Evolutionary conservation across 2,888 invertebrate genomes (phyloP).

Genomic region (Lasioglossum lativentre): DNA sequence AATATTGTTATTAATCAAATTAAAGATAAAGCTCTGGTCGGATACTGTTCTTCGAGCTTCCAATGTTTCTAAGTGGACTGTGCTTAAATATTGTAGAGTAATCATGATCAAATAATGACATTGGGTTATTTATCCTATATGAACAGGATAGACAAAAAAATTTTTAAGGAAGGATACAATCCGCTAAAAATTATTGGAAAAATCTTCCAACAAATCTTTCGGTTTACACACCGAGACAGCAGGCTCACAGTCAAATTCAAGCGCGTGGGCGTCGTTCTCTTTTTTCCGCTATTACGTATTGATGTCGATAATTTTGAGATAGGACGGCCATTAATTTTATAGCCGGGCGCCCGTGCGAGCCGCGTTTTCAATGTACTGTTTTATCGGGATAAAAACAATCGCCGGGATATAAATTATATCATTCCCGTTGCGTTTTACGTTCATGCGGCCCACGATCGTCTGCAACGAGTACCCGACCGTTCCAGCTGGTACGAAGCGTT

Average conservation of each 20-base stretch:
- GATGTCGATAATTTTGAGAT: slow-evolving; percentile 35
- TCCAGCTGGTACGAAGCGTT: background rate
- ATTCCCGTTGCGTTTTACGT: slow-evolving; percentile 4
- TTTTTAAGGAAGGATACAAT: background rate
- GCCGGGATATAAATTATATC: background rate
- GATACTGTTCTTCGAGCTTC: too few relatives aligned
- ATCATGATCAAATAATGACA: too few relatives aligned
- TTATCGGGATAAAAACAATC: slow-evolving; percentile 8
- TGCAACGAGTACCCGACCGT: background rate
- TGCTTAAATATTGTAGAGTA: too few relatives aligned
- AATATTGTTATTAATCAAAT: too few relatives aligned
- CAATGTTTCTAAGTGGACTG: too few relatives aligned
- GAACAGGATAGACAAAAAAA: too few relatives aligned
- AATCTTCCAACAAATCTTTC: background rate
- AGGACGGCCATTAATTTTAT: slow-evolving; percentile 33
- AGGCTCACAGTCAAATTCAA: slow-evolving; percentile 17
- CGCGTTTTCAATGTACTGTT: slow-evolving; percentile 10
- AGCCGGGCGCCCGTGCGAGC: background rate
- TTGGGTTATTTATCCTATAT: too few relatives aligned
- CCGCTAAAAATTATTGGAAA: background rate
- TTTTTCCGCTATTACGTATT: slow-evolving; percentile 39
- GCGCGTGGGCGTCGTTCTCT: background rate
- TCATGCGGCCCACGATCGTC: slow-evolving; percentile 7
- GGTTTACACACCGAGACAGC: background rate
- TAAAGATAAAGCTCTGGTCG: too few relatives aligned